Evolutionary conservation across 2,113 vertebrate species (phyloP), one percentile per base, ranked within the genome.

Genomic region (Hippocampus zosterae): DNA sequence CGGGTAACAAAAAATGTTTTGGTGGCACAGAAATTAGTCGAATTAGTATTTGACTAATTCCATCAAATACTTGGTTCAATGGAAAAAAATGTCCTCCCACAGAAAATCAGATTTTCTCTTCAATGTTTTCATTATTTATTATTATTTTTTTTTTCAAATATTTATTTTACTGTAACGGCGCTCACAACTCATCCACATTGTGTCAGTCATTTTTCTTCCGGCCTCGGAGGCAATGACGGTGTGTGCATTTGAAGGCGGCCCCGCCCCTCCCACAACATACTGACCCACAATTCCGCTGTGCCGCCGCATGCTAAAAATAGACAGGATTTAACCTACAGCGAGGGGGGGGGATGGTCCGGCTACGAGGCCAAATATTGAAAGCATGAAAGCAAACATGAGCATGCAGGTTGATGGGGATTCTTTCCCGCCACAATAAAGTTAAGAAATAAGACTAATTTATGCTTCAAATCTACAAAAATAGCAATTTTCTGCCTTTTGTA

Each of bases 231-330:
- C 67, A 16, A 13, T 56, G 42, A 65, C 66, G 48, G 42, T 25
- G 18, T 69, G 40, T 11, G 37, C 53, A 23, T 56, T 70, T 67
- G 81, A 82, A 69, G 72, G 48, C 50, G 29, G 66, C 83, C 65
- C 74, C 69, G 75, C 81, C 84, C 77, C 67, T 77, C 67, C 65
- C 75, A 69, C 84, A 90, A 83, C 87, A 84, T 67, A 87, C 83
- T 88, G 82, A 88, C 87, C 85, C 81, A 88, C 80, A 88, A 88
- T 80, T 68, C 79, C 59, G 76, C 76, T 76, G 74, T 75, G 76
- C 84, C 65, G 71, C 79, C 60, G 52, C 67, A 2, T 18, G 9
- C 85, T 83, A 85, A 79, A 88, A 85, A 88, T 88, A 90, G 81
- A 71, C 48, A 9, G 68, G 57, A 72, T 74, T 86, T 84, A 86